Evolutionary conservation across 2,113 vertebrate species (phyloP), one percentile per base, ranked within the genome.

Genomic region (Seriola dumerili): DNA sequence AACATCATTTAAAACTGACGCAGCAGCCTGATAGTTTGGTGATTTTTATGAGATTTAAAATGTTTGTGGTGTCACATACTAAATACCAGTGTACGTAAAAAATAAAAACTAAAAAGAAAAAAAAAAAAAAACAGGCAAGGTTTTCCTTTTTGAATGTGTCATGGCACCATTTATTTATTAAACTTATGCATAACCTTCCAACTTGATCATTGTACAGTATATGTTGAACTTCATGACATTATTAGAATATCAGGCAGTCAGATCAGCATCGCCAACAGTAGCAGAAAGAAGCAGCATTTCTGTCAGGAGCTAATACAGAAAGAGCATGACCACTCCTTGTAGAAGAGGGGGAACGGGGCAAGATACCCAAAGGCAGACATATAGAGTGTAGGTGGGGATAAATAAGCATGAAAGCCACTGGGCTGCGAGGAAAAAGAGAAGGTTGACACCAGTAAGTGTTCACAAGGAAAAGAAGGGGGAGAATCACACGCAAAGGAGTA

Each of bases 171-270:
- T 91, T 95, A 94, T 93, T 92, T 92, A 91, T 92, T 92, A 90
- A 93, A 79, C 85, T 94, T 94, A 94, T 92, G 92, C 91, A 93
- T 94, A 90, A 92, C 88, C 86, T 94, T 93, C 82, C 89, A 94
- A 90, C 83, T 91, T 88, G 84, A 92, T 90, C 89, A 89, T 90
- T 93, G 81, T 93, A 93, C 91, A 92, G 89, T 88, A 93, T 91
- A 92, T 90, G 91, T 90, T 92, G 88, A 94, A 91, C 92, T 93
- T 91, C 90, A 89, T 92, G 89, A 93, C 93, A 88, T 83, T 90
- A 91, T 93, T 90, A 91, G 91, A 90, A 81, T 87, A 91, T 91
- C 87, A 89, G 88, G 88, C 91, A 83, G 91, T 91, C 80, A 80
- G 79, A 84, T 90, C 78, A 86, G 85, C 73, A 67, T 58, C 10